Conservation (phyloP, 2,113 vertebrate species). For the Dendropsophus ebraccatus region DNA sequence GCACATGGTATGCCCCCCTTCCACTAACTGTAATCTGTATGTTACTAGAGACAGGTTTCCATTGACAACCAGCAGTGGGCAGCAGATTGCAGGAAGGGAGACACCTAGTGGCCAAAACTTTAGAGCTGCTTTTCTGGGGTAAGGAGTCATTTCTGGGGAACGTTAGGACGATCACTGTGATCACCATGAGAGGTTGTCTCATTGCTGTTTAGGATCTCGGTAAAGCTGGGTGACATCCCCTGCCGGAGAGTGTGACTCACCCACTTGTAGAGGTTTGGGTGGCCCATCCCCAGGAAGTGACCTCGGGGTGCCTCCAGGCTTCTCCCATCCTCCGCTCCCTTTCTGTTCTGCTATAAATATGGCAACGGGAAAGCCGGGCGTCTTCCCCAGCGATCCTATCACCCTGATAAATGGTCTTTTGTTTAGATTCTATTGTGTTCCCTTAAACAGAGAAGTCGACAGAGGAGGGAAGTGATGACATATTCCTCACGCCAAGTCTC, state of each 20-base stretch:
- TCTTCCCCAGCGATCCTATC: slow-evolving; percentile 36
- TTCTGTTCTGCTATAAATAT: slow-evolving; percentile 14
- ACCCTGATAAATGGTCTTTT: slow-evolving; percentile 42
- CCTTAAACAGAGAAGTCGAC: slow-evolving; percentile 15
- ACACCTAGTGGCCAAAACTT: no score
- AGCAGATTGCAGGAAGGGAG: no score
- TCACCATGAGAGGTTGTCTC: no score
- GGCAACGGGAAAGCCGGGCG: slow-evolving; percentile 10
- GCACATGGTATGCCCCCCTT: no score
- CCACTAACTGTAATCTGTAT: no score
- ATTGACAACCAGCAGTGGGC: no score
- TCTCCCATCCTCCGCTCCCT: slow-evolving; percentile 48
- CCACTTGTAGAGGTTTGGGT: slow-evolving; percentile 20
- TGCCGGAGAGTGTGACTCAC: background rate
- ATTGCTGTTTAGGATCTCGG: background rate
- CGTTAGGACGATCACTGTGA: no score
- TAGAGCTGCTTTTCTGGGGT: no score
- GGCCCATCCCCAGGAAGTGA: slow-evolving; percentile 23
- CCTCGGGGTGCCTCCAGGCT: slow-evolving; percentile 11
- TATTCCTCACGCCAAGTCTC: slow-evolving; percentile 20
- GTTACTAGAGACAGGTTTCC: no score
- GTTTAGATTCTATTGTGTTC: slow-evolving; percentile 54
- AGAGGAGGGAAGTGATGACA: slow-evolving; percentile 42
- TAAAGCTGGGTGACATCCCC: background rate
- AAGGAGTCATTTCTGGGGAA: no score